Percentiles rank a stretch among this genome's conserved stretches.
Conservation (phyloP, 2,113 vertebrate genomes). For the Vombatus ursinus region DNA sequence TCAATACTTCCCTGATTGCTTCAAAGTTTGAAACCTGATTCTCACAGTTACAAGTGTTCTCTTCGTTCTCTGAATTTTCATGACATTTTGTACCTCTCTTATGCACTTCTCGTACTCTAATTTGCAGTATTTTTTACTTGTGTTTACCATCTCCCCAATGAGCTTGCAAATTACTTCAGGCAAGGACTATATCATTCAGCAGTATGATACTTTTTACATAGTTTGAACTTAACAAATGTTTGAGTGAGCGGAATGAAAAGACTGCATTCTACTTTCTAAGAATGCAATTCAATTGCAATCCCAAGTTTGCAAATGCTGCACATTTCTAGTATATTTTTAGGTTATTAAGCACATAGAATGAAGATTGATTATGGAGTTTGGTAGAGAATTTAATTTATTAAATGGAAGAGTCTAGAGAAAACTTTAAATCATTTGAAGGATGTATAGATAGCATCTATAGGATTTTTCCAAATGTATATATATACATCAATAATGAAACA, state of each 20-base stretch:
- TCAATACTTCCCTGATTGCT: background rate
- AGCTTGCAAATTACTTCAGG: background rate
- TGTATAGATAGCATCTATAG: background rate
- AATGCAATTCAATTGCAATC: background rate
- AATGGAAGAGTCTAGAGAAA: background rate
- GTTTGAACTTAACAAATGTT: background rate
- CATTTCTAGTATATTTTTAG: background rate
- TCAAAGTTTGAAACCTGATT: no score
- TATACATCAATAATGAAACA: background rate
- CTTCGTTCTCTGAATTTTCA: background rate
- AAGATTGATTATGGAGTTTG: background rate
- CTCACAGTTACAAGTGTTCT: background rate
- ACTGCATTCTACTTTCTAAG: background rate
- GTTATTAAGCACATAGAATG: background rate
- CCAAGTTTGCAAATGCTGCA: background rate
- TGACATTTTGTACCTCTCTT: background rate
- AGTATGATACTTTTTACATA: background rate
- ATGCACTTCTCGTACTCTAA: background rate
- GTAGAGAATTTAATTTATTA: background rate
- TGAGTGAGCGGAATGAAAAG: background rate
- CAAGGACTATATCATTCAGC: background rate
- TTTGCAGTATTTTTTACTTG: background rate
- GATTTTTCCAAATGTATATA: background rate
- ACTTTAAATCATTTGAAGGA: constrained; percentile 16
- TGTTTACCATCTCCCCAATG: background rate